Base-by-base conservation (phyloP, 2,888 invertebrate genomes). In the Nycteola revayana region DNA sequence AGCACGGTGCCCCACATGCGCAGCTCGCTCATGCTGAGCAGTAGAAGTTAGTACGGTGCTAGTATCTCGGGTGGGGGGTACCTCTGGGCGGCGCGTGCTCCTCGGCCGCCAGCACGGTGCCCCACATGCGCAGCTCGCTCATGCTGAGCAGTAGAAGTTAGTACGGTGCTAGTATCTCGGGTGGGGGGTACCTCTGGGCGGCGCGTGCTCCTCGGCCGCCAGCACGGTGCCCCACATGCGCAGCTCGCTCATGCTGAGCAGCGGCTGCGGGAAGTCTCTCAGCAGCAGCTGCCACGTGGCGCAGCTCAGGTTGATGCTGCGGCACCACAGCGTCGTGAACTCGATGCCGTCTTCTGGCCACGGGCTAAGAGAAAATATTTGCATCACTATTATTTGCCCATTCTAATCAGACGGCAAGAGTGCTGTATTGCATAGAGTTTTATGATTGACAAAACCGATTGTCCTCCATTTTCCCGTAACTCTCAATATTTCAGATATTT, bases 191-290 rank as follows among this genome's bases (percentile, higher is more conserved):
- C 18, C 18, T 18, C 18, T 18, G 1, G 43, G 35, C 1, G 35
- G 94, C 0, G 96, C 94, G 32, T 91, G 82, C 60, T 95, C 95
- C 75, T 99, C 98, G 0, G 97, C 98, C 0, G 96, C 98, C 33
- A 95, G 93, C 9, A 99, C 81, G 51, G 94, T 92, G 1, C 99
- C 99, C 93, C 96, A 98, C 36, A 98, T 90, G 48, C 94, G 93
- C 73, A 98, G 92, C 48, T 94, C 92, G 54, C 93, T 92, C 39
- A 97, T 94, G 59, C 94, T 92, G 60, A 98, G 90, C 82, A 98
- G 91, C 0, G 98, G 96, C 71, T 98, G 97, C 0, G 98, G 98
- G 79, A 98, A 99, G 87, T 99, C 99, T 3, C 99, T 90, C 47
- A 99, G 88, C 64, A 95, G 93, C 56, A 98, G 92, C 64, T 94